A percentile compares a stretch with the other conserved stretches of the same genome.
Evolutionary conservation across 1,140 invertebrate species (phyloP).

Genomic region (Drosophila subpulchrella): DNA sequence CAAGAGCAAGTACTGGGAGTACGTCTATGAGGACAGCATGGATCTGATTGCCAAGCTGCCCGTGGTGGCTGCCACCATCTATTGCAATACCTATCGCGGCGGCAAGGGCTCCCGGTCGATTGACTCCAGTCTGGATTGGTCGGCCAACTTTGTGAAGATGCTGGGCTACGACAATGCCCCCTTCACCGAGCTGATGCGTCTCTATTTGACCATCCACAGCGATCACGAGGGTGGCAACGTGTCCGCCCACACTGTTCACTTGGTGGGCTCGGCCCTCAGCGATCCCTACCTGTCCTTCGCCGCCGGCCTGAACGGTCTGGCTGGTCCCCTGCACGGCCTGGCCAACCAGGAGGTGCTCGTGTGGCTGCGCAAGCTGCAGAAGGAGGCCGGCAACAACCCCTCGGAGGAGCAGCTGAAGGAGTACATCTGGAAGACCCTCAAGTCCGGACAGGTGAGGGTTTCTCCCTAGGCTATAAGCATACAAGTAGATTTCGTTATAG

Average conservation of each 20-base stretch:
- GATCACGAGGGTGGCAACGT: constrained; percentile 99
- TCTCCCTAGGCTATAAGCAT: not conserved
- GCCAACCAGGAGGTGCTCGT: constrained; percentile 97
- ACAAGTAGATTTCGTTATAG: too few species aligned
- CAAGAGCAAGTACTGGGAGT: constrained; percentile 87
- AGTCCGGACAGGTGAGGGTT: constrained; percentile 88
- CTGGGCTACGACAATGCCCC: constrained; percentile 94
- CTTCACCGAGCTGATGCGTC: constrained; percentile 96
- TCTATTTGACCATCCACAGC: constrained; percentile 98
- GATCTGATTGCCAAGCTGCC: constrained; percentile 98
- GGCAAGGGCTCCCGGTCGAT: constrained; percentile 95
- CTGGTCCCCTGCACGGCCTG: constrained; percentile 97
- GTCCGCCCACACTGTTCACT: constrained; percentile 96
- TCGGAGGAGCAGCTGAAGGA: constrained; percentile 95
- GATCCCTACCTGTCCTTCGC: constrained; percentile 98
- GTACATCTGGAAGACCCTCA: constrained; percentile 97
- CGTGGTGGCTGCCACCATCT: constrained; percentile 97
- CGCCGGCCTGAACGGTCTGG: constrained; percentile 97
- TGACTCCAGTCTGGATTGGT: constrained; percentile 96
- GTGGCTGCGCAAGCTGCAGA: constrained; percentile 92
- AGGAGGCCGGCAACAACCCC: constrained; percentile 92
- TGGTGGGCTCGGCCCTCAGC: constrained; percentile 97
- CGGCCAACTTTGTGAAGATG: constrained; percentile 96
- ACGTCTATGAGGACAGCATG: constrained; percentile 97
- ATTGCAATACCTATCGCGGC: constrained; percentile 94